Evolutionary conservation across 2,888 invertebrate genomes (phyloP).

Genomic region (Drosophila longiperda): DNA sequence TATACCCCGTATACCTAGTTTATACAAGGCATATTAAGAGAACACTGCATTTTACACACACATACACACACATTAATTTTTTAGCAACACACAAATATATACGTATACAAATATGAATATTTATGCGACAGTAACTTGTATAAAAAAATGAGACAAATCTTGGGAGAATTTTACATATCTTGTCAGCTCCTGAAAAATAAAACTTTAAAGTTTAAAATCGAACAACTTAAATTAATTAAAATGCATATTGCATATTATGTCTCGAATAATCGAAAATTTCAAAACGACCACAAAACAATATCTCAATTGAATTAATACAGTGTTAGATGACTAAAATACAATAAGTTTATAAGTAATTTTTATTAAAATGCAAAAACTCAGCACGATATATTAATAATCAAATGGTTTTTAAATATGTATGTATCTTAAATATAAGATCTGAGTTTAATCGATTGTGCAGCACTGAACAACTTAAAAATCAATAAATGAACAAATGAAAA

Average conservation of each 20-base stretch:
- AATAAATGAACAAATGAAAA: constrained; percentile 61
- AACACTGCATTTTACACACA: constrained; percentile 36
- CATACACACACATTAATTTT: constrained; percentile 24
- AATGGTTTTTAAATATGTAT: constrained; percentile 40
- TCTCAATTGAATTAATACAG: constrained; percentile 29
- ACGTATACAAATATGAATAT: constrained; percentile 31
- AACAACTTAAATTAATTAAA: constrained; percentile 20
- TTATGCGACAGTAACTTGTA: constrained; percentile 42
- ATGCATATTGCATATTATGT: constrained; percentile 45
- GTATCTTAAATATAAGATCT: constrained; percentile 43
- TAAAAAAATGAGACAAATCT: constrained; percentile 12
- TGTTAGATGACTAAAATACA: constrained; percentile 38
- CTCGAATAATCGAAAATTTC: constrained; percentile 34
- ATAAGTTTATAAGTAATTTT: constrained; percentile 36
- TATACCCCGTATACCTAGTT: constrained; percentile 14
- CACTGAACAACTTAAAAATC: constrained; percentile 58
- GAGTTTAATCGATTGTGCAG: constrained; percentile 57
- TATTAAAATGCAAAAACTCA: constrained; percentile 37
- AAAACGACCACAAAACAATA: constrained; percentile 44
- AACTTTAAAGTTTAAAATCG: constrained; percentile 41
- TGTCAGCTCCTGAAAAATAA: constrained; percentile 18
- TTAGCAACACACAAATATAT: constrained; percentile 29
- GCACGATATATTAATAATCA: constrained; percentile 31
- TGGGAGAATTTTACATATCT: constrained; percentile 49
- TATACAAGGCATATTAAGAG: constrained; percentile 18